Conservation (phyloP, 2,113 vertebrate genomes). For the Chrysemys picta region DNA sequence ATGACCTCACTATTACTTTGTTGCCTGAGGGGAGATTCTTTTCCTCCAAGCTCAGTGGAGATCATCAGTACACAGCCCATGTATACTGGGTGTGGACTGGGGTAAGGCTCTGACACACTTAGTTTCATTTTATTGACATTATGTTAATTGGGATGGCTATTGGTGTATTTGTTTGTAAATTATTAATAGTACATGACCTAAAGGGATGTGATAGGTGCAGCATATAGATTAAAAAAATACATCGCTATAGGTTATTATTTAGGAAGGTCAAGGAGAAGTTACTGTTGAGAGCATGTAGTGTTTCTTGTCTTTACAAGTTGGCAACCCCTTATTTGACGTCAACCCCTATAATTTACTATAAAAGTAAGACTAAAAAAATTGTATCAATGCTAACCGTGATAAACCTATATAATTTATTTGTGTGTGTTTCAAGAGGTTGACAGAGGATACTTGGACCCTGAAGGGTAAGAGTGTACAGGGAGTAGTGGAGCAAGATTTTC, state of each 20-base stretch:
- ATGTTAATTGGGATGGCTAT: not conserved
- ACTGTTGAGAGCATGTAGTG: not conserved
- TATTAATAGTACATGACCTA: not conserved
- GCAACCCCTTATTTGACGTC: not conserved
- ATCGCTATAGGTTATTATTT: not conserved
- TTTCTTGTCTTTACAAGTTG: not conserved
- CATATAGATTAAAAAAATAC: not conserved
- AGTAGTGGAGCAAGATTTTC: constrained; percentile 1
- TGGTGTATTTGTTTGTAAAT: not conserved
- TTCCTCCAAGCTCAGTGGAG: fast-evolving
- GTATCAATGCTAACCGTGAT: not conserved
- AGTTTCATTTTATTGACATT: fast-evolving
- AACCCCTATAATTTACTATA: not conserved
- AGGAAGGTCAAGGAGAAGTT: constrained; percentile 16
- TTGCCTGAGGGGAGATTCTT: not conserved
- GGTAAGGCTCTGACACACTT: not conserved
- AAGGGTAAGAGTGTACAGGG: constrained; percentile 30
- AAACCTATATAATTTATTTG: not conserved
- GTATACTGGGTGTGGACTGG: not conserved
- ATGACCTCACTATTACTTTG: not conserved
- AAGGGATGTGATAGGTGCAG: not conserved
- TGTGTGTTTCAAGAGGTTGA: constrained; percentile 28
- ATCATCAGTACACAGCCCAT: not conserved
- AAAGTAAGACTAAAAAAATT: not conserved
- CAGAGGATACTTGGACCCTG: constrained; percentile 18